Percentiles rank a stretch among this genome's conserved stretches.
Evolutionary conservation across 2,888 invertebrate species (phyloP).

Genomic region (Furcula furcula): DNA sequence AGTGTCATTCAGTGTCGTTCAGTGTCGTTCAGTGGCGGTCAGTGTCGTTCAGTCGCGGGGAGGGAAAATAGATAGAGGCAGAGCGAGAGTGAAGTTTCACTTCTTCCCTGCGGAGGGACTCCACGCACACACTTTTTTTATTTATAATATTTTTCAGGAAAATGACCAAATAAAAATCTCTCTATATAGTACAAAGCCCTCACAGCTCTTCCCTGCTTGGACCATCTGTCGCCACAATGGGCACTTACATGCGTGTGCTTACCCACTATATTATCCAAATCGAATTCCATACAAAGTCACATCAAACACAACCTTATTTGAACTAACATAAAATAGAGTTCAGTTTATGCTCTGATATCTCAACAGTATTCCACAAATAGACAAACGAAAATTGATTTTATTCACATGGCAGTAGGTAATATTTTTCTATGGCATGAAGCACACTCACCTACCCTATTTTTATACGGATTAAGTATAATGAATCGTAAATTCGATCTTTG

Average conservation of each 20-base stretch:
- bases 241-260: slow-evolving; percentile 73
- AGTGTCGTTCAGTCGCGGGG: too few relatives aligned
- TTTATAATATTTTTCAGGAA: not conserved
- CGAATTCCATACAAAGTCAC: slow-evolving; percentile 31
- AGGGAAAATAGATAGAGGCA: too few relatives aligned
- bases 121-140: not conserved
- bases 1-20: too few relatives aligned
- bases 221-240: slow-evolving; percentile 79
- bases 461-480: slow-evolving; percentile 79
- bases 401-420: slow-evolving; percentile 6
- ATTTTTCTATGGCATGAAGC: slow-evolving; percentile 11
- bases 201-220: slow-evolving; percentile 29
- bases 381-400: slow-evolving; percentile 4
- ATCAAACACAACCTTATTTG: slow-evolving; percentile 10
- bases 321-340: slow-evolving; percentile 20
- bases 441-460: slow-evolving; percentile 50
- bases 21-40: too few relatives aligned
- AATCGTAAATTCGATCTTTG: slow-evolving; percentile 82
- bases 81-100: too few relatives aligned
- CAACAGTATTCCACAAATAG: not conserved
- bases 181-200: slow-evolving; percentile 3
- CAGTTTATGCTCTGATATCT: slow-evolving; percentile 5
- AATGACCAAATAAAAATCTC: slow-evolving; percentile 7
- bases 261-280: slow-evolving; percentile 67
- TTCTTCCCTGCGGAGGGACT: too few relatives aligned